Evolutionary conservation across 2,888 invertebrate species (phyloP).

Genomic region (Luperina nickerlii): DNA sequence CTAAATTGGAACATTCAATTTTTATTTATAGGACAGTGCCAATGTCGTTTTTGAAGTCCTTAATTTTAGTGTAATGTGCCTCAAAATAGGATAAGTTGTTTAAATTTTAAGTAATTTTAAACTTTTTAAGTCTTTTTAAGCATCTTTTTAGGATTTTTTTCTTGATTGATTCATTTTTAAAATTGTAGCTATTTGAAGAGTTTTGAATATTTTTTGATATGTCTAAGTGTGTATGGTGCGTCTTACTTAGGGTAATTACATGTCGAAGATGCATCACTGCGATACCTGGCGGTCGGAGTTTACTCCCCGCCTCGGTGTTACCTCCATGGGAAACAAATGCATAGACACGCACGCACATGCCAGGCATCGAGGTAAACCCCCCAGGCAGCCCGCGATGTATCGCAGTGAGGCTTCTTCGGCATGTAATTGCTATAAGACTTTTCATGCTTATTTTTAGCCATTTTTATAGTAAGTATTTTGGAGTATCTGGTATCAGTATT

Average conservation of each 20-base stretch:
- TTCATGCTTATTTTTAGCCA: background rate
- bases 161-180: constrained; percentile 34
- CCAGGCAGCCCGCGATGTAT: background rate
- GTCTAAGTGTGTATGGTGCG: background rate
- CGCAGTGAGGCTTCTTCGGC: background rate
- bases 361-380: too few species aligned
- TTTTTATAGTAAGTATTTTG: constrained; percentile 13
- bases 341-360: too few species aligned
- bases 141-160: constrained; percentile 44
- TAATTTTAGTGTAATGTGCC: constrained; percentile 56
- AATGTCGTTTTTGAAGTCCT: constrained; percentile 55
- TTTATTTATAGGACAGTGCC: constrained; percentile 47
- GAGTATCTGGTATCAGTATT: constrained; percentile 7
- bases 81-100: constrained; percentile 58
- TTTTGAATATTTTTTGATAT: constrained; percentile 7
- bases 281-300: background rate
- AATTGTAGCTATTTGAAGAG: constrained; percentile 44
- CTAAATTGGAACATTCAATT: background rate
- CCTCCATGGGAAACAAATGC: background rate
- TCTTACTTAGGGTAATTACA: background rate
- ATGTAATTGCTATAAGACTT: background rate
- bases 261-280: too few species aligned
- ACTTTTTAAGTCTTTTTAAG: constrained; percentile 42
- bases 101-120: constrained; percentile 36
- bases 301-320: background rate